A percentile compares a stretch with the other conserved stretches of the same genome.
Evolutionary conservation across 2,888 invertebrate genomes (phyloP).

Genomic region (Chrysomela aeneicollis): DNA sequence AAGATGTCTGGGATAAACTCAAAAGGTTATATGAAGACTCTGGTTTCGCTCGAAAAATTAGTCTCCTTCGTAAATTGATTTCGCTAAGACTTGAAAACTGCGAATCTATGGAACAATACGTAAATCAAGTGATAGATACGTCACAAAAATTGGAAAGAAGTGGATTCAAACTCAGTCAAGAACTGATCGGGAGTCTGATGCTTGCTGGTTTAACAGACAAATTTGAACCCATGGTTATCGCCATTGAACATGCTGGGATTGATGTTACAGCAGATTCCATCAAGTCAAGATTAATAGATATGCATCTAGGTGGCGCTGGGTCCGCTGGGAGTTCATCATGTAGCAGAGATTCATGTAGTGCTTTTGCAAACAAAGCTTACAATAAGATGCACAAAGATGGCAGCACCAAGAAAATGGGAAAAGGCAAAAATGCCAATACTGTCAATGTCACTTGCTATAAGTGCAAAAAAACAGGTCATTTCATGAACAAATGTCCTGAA

Average conservation of each 20-base stretch:
- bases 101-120: slow-evolving; percentile 42
- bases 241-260: slow-evolving; percentile 43
- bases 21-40: slow-evolving; percentile 34
- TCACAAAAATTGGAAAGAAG: too few species aligned
- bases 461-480: slow-evolving; percentile 41
- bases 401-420: slow-evolving; percentile 13
- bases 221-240: slow-evolving; percentile 43
- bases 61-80: slow-evolving; percentile 40
- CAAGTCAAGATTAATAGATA: slow-evolving; percentile 45
- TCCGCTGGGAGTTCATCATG: too few species aligned
- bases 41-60: slow-evolving; percentile 37
- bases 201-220: slow-evolving; percentile 43
- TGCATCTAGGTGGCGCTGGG: slow-evolving; percentile 31
- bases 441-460: slow-evolving; percentile 37
- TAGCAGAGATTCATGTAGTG: slow-evolving; percentile 14
- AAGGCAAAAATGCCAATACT: slow-evolving; percentile 23
- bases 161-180: slow-evolving; percentile 37
- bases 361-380: slow-evolving; percentile 2
- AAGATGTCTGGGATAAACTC: slow-evolving; percentile 37
- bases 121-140: slow-evolving; percentile 43
- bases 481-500: slow-evolving; percentile 40
- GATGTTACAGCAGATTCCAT: slow-evolving; percentile 43
- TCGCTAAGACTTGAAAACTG: slow-evolving; percentile 41
- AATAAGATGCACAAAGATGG: slow-evolving; percentile 13
- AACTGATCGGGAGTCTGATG: slow-evolving; percentile 37